Evolutionary conservation across 1,140 invertebrate species (phyloP).

Genomic region (Aleiodes sp.): DNA sequence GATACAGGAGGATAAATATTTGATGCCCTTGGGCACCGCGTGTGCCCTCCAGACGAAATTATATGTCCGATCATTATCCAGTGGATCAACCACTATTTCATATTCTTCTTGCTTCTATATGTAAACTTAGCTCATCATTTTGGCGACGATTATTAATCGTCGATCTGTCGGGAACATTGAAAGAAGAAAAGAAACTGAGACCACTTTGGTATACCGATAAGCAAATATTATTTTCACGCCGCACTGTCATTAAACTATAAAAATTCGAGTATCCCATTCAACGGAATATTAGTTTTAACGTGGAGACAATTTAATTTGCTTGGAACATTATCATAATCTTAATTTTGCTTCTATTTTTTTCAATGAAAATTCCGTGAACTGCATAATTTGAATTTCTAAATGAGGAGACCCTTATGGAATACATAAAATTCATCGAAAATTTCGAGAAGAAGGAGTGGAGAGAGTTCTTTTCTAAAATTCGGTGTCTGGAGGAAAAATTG

Average conservation of each 20-base stretch:
- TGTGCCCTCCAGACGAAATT: conserved; percentile 30
- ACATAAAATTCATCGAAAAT: too few species aligned
- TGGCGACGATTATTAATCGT: neutral
- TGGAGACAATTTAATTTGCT: neutral
- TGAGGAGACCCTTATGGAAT: too few species aligned
- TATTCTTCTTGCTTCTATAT: neutral
- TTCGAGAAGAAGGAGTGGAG: too few species aligned
- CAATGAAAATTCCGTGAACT: neutral
- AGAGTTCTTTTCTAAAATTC: too few species aligned
- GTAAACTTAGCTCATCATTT: neutral
- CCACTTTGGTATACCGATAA: conserved; percentile 21
- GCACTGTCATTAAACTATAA: conserved; percentile 35
- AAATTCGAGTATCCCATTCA: conserved; percentile 12
- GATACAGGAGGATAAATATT: conserved; percentile 7
- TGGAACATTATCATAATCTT: neutral
- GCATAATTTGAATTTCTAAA: neutral
- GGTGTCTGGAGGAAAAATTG: too few species aligned
- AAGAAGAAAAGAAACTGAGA: conserved; percentile 3
- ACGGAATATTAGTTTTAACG: conserved; percentile 9
- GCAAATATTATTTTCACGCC: conserved; percentile 27
- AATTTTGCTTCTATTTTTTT: neutral
- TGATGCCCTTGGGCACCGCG: conserved; percentile 18
- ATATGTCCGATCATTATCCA: conserved; percentile 26
- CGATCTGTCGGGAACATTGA: neutral
- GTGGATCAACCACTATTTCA: neutral